phyloP scores from a whole-genome alignment of 1,140 invertebrate genomes.

The Cecropterus lyciades region DNA sequence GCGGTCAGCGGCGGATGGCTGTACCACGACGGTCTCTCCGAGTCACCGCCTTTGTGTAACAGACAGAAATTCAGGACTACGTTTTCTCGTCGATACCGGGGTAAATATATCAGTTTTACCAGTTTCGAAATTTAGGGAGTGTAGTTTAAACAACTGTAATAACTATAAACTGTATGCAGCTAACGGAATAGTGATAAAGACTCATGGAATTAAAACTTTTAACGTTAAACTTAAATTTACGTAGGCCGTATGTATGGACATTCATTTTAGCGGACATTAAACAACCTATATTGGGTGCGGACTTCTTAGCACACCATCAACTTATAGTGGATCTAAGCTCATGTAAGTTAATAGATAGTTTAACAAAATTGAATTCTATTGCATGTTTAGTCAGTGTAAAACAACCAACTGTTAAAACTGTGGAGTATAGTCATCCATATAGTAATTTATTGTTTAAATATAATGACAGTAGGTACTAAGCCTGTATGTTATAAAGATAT shows the following conservation, averaged over 20 bases:
- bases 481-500: not conserved
- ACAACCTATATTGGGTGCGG: slow-evolving; percentile 8
- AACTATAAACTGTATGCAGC: slow-evolving; percentile 13
- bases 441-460: not conserved
- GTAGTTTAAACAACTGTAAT: not conserved
- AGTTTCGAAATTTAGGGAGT: not conserved
- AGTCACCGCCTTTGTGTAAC: not conserved
- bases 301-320: slow-evolving; percentile 2
- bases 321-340: not conserved
- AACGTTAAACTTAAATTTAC: not conserved
- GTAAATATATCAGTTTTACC: slow-evolving; percentile 1
- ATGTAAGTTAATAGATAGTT: not conserved
- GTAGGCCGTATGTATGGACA: not conserved
- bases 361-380: slow-evolving; percentile 5
- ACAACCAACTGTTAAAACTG: not conserved
- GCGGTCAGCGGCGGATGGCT: too few species aligned
- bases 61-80: not conserved
- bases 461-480: not conserved
- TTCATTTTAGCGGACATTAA: slow-evolving; percentile 2
- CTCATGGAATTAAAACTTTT: not conserved
- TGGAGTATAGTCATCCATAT: not conserved
- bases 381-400: not conserved
- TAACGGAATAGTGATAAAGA: slow-evolving; percentile 3
- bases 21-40: not conserved
- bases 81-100: slow-evolving; percentile 10